Percentiles rank a stretch among this genome's conserved stretches.
phyloP scores from a whole-genome alignment of 2,888 invertebrate genomes.

The Tortricodes alternella region DNA sequence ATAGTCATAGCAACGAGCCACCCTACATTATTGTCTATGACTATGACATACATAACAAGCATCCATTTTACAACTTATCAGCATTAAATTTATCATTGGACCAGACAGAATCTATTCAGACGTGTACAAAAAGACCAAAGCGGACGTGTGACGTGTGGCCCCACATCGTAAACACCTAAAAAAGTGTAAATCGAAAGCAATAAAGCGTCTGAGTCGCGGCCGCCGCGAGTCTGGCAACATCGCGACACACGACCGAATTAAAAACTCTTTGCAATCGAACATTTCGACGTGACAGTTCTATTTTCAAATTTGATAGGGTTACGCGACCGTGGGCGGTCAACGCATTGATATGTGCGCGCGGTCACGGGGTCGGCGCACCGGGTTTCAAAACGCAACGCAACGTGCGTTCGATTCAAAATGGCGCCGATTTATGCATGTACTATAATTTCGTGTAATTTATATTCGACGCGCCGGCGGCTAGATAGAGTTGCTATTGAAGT shows the following conservation, averaged over 20 bases:
- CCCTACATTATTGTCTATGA: no score
- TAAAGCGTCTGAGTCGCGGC: conserved; percentile 67
- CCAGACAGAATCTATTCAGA: conserved; percentile 19
- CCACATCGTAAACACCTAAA: conserved; percentile 70
- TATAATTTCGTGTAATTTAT: conserved; percentile 73
- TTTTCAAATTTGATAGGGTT: conserved; percentile 59
- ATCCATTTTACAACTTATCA: background rate
- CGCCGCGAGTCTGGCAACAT: conserved; percentile 52
- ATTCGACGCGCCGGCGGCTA: conserved; percentile 73
- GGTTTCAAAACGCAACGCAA: conserved; percentile 53
- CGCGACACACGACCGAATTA: conserved; percentile 40
- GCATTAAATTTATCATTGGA: background rate
- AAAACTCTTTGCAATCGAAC: conserved; percentile 6
- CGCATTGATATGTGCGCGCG: conserved; percentile 76
- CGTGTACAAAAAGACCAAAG: conserved; percentile 60
- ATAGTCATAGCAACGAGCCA: no score
- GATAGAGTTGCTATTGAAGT: conserved; percentile 74
- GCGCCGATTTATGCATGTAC: conserved; percentile 43
- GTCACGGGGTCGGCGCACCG: conserved; percentile 76
- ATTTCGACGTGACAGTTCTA: conserved; percentile 41
- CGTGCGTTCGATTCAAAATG: conserved; percentile 41
- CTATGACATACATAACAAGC: background rate
- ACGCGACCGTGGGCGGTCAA: conserved; percentile 75
- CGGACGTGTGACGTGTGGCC: conserved; percentile 74
- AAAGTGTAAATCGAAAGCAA: conserved; percentile 74